These are phyloP conservation scores for Pseudorhombus dupliciocellatus DNA, from an alignment of 2,113 vertebrate genomes.

Conservation along the genomic window DNA sequence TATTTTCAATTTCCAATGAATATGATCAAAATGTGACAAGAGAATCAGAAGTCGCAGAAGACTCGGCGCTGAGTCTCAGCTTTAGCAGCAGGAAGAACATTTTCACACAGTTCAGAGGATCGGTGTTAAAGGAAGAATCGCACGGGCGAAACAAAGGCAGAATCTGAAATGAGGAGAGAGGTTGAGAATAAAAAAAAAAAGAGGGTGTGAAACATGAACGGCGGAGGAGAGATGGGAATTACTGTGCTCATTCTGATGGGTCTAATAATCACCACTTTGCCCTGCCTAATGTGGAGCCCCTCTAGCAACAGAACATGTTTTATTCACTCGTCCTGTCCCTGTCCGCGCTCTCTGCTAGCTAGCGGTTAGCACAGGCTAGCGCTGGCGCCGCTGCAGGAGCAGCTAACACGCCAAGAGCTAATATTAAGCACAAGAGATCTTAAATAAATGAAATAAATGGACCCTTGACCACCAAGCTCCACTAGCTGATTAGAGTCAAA, in stretches of 20 bases:
- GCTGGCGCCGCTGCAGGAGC: neutral
- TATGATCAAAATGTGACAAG: too few relatives aligned
- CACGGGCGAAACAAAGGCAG: slow-evolving; percentile 4
- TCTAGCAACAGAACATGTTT: slow-evolving; percentile 86
- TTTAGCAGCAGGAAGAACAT: too few relatives aligned
- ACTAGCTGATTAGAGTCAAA: neutral
- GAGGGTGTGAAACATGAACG: slow-evolving; percentile 20
- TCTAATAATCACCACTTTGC: slow-evolving; percentile 86
- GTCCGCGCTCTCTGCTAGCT: slow-evolving; percentile 68
- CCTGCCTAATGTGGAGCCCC: slow-evolving; percentile 83
- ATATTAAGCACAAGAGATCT: neutral
- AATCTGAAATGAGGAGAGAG: slow-evolving; percentile 8
- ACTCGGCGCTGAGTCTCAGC: too few relatives aligned
- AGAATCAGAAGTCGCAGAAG: too few relatives aligned
- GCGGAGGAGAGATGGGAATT: slow-evolving; percentile 75
- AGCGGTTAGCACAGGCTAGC: slow-evolving; percentile 51
- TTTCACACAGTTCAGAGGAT: neutral
- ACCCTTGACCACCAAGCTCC: neutral
- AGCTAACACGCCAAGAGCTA: slow-evolving; percentile 12
- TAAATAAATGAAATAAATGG: neutral
- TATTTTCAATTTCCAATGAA: too few relatives aligned
- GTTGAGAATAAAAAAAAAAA: slow-evolving; percentile 4
- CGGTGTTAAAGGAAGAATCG: neutral
- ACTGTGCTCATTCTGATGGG: slow-evolving; percentile 80
- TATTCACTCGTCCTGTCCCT: slow-evolving; percentile 83